Evolutionary conservation across 2,113 vertebrate genomes (phyloP), one percentile per base, ranked within the genome.

Genomic region (Vicugna pacos): DNA sequence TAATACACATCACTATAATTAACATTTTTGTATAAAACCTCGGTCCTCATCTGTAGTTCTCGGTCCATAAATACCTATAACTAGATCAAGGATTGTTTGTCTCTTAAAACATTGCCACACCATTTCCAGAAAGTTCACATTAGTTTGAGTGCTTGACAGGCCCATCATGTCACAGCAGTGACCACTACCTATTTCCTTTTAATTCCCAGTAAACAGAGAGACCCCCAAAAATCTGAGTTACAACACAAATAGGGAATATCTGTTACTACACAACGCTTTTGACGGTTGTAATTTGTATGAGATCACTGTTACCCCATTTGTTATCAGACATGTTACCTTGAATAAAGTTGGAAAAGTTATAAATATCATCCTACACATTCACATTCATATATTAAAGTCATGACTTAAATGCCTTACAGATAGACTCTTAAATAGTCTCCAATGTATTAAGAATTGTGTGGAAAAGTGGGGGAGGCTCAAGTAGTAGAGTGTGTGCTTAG

Each of bases 201-300:
- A 42, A 85, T 60, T 72, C n/a, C 81, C 35, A 88, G 60, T 64
- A 89, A 70, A 90, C 35, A 81, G 64, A 94, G n/a, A 91, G 38
- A 4, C 38, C 48, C 42, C n/a, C 28, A 62, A 89, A 58, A 80
- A 62, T 69, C 76, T 83, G 58, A 95, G 67, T 87, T 83, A 69
- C 60, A 91, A 82, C 22, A 69, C 19, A 52, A 84, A 73, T 9
- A 91, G 42, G 52, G 76, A 80, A 93, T 30, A 88, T 58, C 38
- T 94, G 56, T 81, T 82, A 81, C 76, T 52, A 75, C 52, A 85
- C 92, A 60, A 97, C n/a, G 79, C 83, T 79, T 73, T 52, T 4
- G 0, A 90, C 46, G 50, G n/a, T 28, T 65, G 52, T n/a, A 60
- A 70, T 81, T 50, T 85, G 56, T 65, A 87, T 30, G 38, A 87